Conservation (phyloP, 2,113 vertebrate genomes). For the Eurypyga helias region DNA sequence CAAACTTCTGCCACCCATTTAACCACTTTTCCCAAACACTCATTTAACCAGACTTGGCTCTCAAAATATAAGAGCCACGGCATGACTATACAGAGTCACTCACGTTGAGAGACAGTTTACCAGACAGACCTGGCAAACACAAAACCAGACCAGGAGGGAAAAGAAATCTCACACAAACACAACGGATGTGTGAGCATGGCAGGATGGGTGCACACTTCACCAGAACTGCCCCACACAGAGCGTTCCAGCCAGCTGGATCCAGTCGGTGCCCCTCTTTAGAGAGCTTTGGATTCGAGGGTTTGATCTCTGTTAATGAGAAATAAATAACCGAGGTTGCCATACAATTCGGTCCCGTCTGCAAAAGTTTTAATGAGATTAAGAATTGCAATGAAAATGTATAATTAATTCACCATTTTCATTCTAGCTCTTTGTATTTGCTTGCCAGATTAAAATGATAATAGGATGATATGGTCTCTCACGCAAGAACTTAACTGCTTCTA, state of each 20-base stretch:
- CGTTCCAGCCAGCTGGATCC: background rate
- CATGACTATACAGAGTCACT: background rate
- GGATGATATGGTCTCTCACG: background rate
- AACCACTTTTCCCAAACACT: background rate
- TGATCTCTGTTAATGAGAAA: background rate
- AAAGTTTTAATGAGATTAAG: conserved; percentile 25
- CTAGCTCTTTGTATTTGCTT: conserved; percentile 9
- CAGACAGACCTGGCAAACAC: background rate
- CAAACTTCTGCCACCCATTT: background rate
- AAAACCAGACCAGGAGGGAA: background rate
- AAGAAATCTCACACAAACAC: rapidly evolving
- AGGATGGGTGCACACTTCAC: rapidly evolving
- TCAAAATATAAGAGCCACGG: background rate
- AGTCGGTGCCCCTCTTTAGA: background rate
- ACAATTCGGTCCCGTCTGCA: background rate
- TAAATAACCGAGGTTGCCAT: background rate
- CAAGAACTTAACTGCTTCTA: conserved; percentile 23
- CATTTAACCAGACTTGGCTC: background rate
- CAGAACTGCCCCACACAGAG: rapidly evolving
- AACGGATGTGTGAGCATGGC: rapidly evolving
- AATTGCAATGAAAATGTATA: background rate
- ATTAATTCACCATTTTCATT: background rate
- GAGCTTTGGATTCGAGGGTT: rapidly evolving
- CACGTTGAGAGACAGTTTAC: rapidly evolving
- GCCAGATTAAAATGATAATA: conserved; percentile 45